Evolutionary conservation across 2,888 invertebrate species (phyloP).

Genomic region (Campoplex capitator): DNA sequence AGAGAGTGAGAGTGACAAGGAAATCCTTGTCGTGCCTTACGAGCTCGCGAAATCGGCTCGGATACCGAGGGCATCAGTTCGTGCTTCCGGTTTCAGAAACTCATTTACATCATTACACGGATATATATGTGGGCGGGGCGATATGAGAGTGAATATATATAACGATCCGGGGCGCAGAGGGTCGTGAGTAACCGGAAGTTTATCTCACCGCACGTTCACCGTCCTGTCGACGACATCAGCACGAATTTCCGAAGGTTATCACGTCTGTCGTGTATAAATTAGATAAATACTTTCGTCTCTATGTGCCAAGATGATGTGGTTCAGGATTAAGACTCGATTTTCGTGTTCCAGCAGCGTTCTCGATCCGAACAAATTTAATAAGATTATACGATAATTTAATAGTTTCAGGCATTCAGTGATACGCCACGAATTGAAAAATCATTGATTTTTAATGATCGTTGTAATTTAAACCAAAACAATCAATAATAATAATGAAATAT

Average conservation of each 20-base stretch:
- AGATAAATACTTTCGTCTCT: conserved; percentile 34
- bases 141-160: conserved; percentile 25
- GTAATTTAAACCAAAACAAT: background rate
- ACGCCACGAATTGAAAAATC: background rate
- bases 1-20: background rate
- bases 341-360: background rate
- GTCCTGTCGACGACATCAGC: conserved; percentile 37
- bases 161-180: conserved; percentile 27
- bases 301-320: conserved; percentile 1
- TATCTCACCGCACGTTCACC: conserved; percentile 55
- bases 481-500: too few species aligned
- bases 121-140: conserved; percentile 2
- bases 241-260: conserved; percentile 57
- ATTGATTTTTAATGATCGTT: background rate
- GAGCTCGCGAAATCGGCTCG: conserved; percentile 37
- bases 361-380: conserved; percentile 14
- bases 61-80: conserved; percentile 24
- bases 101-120: conserved; percentile 34
- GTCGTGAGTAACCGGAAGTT: conserved; percentile 58
- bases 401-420: background rate
- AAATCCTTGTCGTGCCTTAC: conserved; percentile 46
- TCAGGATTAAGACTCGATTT: background rate
- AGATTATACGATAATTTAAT: background rate
- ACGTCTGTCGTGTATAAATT: conserved; percentile 20
- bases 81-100: conserved; percentile 40